phyloP scores from a whole-genome alignment of 2,797 vertebrate genomes.

The Remorina albescens region DNA sequence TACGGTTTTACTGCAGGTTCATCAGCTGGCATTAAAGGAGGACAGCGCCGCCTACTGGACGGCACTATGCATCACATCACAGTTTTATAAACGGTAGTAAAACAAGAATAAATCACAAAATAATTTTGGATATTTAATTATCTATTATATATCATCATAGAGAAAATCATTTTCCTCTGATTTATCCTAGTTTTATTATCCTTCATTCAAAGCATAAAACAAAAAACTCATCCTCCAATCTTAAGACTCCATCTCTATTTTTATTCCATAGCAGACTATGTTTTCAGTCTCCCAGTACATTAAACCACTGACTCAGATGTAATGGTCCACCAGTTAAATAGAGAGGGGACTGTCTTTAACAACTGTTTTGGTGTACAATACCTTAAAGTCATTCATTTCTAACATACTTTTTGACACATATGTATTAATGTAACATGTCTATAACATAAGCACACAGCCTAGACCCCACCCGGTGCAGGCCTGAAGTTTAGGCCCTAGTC shows the following conservation, averaged over 20 bases:
- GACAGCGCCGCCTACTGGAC: constrained; percentile 36
- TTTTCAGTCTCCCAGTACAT: background rate
- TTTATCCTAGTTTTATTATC: no score
- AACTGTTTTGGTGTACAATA: background rate
- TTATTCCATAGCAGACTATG: constrained; percentile 24
- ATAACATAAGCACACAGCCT: no score
- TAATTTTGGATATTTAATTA: no score
- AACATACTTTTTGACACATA: no score
- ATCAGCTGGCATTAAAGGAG: background rate
- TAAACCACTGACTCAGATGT: background rate
- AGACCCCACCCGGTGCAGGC: no score
- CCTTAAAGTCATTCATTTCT: background rate
- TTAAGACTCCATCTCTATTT: constrained; percentile 11
- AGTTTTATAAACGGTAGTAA: no score
- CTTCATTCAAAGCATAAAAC: no score
- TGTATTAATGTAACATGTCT: no score
- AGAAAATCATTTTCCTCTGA: no score
- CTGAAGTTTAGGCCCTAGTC: no score
- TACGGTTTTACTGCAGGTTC: background rate
- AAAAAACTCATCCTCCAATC: constrained; percentile 21
- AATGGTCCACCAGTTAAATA: constrained; percentile 1
- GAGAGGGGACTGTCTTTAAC: background rate
- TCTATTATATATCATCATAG: no score
- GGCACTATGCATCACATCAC: background rate
- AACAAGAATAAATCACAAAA: no score